Percentiles rank a stretch among this genome's conserved stretches.
These are phyloP conservation scores for Vandiemenella viatica DNA, from an alignment of 2,888 invertebrate genomes.

Conservation along the genomic window DNA sequence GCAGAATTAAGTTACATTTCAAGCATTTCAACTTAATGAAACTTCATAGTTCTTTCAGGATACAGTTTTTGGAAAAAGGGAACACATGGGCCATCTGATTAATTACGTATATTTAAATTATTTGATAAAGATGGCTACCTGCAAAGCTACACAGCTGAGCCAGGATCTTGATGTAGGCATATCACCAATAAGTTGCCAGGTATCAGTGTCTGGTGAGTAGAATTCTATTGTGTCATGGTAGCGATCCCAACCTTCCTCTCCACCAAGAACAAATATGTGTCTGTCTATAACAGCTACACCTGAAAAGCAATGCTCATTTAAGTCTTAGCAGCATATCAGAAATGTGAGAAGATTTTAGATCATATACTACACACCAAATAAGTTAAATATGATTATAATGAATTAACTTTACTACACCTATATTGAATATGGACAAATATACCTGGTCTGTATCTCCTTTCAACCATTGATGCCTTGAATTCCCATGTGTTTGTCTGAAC, in stretches of 20 bases:
- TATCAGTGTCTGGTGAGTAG: constrained; percentile 27
- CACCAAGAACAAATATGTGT: constrained; percentile 32
- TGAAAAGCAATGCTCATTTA: constrained; percentile 10
- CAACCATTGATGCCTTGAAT: constrained; percentile 29
- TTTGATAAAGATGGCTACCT: too few relatives aligned
- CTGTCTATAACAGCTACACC: constrained; percentile 31
- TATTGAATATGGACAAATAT: too few relatives aligned
- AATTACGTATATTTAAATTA: too few relatives aligned
- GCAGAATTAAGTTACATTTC: too few relatives aligned
- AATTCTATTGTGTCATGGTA: constrained; percentile 35
- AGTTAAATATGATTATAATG: not conserved
- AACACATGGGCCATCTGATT: too few relatives aligned
- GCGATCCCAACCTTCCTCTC: constrained; percentile 35
- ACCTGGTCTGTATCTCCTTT: constrained; percentile 31
- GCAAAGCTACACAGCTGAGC: constrained; percentile 32
- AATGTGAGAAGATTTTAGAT: not conserved
- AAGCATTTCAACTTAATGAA: too few relatives aligned
- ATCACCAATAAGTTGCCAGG: constrained; percentile 31
- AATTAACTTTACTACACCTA: not conserved
- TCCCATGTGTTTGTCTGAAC: constrained; percentile 29
- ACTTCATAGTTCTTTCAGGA: too few relatives aligned
- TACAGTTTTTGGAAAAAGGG: too few relatives aligned
- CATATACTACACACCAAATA: not conserved
- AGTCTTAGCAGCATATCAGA: not conserved
- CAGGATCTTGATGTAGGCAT: constrained; percentile 33